Conservation (phyloP, 2,888 invertebrate species). For the Cetonia aurata region DNA sequence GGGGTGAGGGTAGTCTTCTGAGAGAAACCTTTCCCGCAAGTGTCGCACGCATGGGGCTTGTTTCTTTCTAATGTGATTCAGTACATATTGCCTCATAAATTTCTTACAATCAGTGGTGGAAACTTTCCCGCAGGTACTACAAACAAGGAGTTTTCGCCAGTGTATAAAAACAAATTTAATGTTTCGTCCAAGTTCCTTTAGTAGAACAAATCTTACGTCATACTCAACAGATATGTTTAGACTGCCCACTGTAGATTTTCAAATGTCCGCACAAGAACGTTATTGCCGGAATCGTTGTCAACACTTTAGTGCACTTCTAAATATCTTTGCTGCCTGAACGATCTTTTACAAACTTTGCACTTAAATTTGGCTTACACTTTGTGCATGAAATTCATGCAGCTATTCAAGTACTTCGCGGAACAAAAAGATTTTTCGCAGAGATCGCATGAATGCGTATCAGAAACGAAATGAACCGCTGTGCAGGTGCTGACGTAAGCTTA, state of each 20-base stretch:
- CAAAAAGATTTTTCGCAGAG: no score
- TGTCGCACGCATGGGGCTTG: constrained; percentile 69
- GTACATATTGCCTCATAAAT: constrained; percentile 62
- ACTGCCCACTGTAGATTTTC: no score
- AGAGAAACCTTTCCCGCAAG: constrained; percentile 70
- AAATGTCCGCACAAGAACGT: no score
- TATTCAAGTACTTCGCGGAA: no score
- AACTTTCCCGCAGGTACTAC: constrained; percentile 67
- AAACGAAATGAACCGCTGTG: no score
- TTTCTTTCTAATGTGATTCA: constrained; percentile 44
- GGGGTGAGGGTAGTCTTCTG: constrained; percentile 68
- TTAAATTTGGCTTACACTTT: no score
- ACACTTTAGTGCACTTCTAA: constrained; percentile 61
- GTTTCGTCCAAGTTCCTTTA: constrained; percentile 22
- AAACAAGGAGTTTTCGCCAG: constrained; percentile 68
- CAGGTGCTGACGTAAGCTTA: no score
- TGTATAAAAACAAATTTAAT: constrained; percentile 41
- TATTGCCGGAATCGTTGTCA: constrained; percentile 36
- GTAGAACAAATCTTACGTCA: constrained; percentile 51
- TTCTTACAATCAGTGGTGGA: constrained; percentile 69
- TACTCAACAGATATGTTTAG: no score
- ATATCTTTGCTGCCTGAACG: no score
- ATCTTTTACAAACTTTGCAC: no score
- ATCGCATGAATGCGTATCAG: no score
- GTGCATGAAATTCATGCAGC: no score